Base-by-base conservation (phyloP, 1,140 invertebrate species). In the Melipona quadrifasciata region DNA sequence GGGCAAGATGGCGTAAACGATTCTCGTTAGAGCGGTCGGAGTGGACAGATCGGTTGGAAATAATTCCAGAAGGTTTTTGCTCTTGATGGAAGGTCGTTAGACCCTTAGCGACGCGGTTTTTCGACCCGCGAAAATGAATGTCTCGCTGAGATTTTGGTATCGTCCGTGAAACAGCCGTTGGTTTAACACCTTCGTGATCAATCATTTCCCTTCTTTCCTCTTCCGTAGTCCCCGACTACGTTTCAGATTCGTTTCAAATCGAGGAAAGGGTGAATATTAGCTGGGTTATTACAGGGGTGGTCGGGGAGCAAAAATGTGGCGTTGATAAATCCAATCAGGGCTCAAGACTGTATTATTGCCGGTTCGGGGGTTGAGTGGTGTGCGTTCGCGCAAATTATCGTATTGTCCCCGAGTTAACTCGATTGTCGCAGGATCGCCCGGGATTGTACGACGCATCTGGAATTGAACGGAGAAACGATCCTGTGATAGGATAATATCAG, bases 61-160 rank as follows among this genome's bases (percentile, higher is more conserved):
- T 86, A 84, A 90, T 90, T 72, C 39, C 51, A 24, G 27, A 57
- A 75, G 68, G 80, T 86, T 84, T 67, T 87, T 80, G 57, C 58
- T 10, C 31, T 1, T 16, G 55, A 64, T 55, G 24, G 79, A 84
- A 73, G 75, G 24, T 86, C 84, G 85, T 90, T 86, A 90, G 84
- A 39, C 73, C 34, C 14, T 73, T 16, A 61, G 39, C 24, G 24
- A n/a, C 55, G 53, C 70, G 76, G 68, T 72, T 73, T 67, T 77
- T 81, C 61, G 79, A 31, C 34, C 58, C 68, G 67, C 72, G 57
- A 86, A 89, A 81, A 89, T 77, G 70, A 81, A 89, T 89, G 77
- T 73, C 71, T 77, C 67, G 77, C 85, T 65, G 88, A 89, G 85
- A 89, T 89, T 86, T 86, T 65, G 70, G 53, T 80, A 70, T 80